Evolutionary conservation across 1,140 invertebrate species (phyloP).

Genomic region (Drosophila asahinai): DNA sequence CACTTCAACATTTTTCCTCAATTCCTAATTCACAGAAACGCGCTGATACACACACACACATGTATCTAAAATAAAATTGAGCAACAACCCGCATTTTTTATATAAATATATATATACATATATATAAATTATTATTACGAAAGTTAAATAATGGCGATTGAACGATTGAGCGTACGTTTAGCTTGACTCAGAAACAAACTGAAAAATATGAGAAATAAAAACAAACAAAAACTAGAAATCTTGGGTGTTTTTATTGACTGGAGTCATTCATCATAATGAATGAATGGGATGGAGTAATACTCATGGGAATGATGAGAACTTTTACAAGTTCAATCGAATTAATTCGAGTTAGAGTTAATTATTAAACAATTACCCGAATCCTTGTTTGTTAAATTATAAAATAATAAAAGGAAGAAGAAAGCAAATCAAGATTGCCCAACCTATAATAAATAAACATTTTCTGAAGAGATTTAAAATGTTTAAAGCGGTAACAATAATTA

Average conservation of each 20-base stretch:
- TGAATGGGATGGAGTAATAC: not conserved
- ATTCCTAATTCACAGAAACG: slow-evolving; percentile 1
- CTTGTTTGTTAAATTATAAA: too few species aligned
- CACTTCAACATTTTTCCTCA: slow-evolving; percentile 18
- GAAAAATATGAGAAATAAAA: slow-evolving; percentile 58
- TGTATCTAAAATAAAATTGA: slow-evolving; percentile 58
- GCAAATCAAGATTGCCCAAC: too few species aligned
- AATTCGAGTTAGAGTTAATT: too few species aligned
- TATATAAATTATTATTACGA: slow-evolving; percentile 66
- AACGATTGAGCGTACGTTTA: slow-evolving; percentile 62
- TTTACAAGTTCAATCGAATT: not conserved
- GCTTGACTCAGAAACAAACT: slow-evolving; percentile 70
- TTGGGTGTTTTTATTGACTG: not conserved
- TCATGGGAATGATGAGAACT: not conserved
- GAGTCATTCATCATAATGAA: not conserved
- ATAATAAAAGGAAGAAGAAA: too few species aligned
- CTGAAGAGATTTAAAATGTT: too few species aligned
- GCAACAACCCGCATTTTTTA: slow-evolving; percentile 66
- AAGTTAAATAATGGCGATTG: slow-evolving; percentile 67
- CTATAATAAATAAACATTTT: too few species aligned
- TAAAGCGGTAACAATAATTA: too few species aligned
- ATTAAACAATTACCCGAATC: too few species aligned
- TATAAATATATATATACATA: slow-evolving; percentile 39
- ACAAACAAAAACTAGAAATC: slow-evolving; percentile 29
- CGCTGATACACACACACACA: slow-evolving; percentile 29